phyloP scores from a whole-genome alignment of 2,797 vertebrate genomes.

The Danio albolineatus region DNA sequence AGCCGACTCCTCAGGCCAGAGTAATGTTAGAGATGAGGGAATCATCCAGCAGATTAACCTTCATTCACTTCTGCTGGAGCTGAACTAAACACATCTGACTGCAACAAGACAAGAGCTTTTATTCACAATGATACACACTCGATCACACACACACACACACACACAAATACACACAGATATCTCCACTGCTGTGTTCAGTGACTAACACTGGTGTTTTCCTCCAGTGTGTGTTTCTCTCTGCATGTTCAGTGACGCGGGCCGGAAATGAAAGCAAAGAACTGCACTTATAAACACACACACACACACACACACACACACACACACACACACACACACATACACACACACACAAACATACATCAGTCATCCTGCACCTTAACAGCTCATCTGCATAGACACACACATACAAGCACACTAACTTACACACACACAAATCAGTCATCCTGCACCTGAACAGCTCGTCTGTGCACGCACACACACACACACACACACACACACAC shows the following conservation, averaged over 20 bases:
- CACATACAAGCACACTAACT: slow-evolving; percentile 6
- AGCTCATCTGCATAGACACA: not conserved
- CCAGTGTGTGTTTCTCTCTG: slow-evolving; percentile 68
- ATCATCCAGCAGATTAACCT: not conserved
- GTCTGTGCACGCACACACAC: too few relatives aligned
- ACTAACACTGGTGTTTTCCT: slow-evolving; percentile 70
- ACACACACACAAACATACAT: too few relatives aligned
- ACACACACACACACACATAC: too few relatives aligned
- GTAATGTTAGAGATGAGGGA: not conserved
- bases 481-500: too few relatives aligned
- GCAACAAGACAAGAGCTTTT: not conserved
- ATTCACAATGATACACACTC: slow-evolving; percentile 32
- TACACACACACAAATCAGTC: too few relatives aligned
- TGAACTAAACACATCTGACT: slow-evolving; percentile 25
- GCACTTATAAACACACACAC: too few relatives aligned
- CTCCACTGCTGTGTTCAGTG: too few relatives aligned
- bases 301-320: too few relatives aligned
- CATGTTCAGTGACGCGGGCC: slow-evolving; percentile 63
- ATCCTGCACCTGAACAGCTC: too few relatives aligned
- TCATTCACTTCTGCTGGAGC: not conserved
- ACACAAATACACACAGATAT: too few relatives aligned
- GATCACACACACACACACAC: too few relatives aligned
- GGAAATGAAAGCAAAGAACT: slow-evolving; percentile 66
- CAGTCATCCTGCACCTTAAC: too few relatives aligned
- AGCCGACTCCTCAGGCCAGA: not conserved